Base-by-base conservation (phyloP, 2,113 vertebrate species). In the Cyanocitta stelleri region DNA sequence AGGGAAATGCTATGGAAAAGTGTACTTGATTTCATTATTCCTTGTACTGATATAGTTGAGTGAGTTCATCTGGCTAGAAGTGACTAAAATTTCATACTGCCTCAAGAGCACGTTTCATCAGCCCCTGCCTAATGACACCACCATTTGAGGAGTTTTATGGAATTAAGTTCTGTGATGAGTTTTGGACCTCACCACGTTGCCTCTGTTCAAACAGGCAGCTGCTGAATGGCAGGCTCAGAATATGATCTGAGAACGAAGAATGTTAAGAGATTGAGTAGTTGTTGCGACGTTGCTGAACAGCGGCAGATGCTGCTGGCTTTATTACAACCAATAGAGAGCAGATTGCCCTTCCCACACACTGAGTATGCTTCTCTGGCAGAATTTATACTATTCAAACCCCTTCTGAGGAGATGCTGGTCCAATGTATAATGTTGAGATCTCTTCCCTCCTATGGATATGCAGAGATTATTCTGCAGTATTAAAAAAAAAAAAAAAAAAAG, bases 331-430 rank as follows among this genome's bases (percentile, higher is more conserved):
- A 90, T 90, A 67, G 68, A 71, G 88, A 78, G 52, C 82, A 94
- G 76, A 86, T 94, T 88, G 69, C 29, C 76, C 75, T 90, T 95
- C 90, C 96, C 64, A 89, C 90, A 78, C 95, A 86, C 44, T 88
- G 72, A 90, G 22, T 92, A 48, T 87, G 26, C 26, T 81, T 86
- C 72, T 90, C 83, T 92, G 83, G 68, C 68, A 94, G 72, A 22
- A 8, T 63, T 84, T 16, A 64, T 68, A 49, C 54, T 83, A 59
- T 64, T 75, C 93, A 86, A 84, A 93, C 24, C 13, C 72, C 52
- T 91, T 93, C 39, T 37, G 24, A 39, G 56, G 26, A 68, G 62
- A 78, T 49, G 15, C 44, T 72, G 20, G 13, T 83, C 61, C 54
- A 59, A 24, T 13, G 20, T 75, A 52, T 59, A 16, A 83, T 59